Percentiles rank a stretch among this genome's conserved stretches.
Conservation (phyloP, 2,888 invertebrate genomes). For the Eurytoma californica region DNA sequence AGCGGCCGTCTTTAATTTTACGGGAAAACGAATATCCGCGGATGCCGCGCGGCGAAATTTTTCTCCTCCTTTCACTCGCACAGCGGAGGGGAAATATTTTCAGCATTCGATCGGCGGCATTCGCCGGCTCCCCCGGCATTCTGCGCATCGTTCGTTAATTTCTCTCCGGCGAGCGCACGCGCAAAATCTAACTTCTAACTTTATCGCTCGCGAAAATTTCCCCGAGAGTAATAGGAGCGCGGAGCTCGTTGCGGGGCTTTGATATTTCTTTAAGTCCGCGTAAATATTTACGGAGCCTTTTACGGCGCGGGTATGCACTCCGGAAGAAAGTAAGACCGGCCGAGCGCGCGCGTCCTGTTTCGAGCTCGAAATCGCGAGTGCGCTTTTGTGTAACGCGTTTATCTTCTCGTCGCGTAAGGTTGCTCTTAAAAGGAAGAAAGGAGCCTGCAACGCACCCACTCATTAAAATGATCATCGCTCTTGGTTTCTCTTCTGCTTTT, state of each 20-base stretch:
- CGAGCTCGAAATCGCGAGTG: conserved; percentile 47
- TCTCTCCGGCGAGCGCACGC: too few relatives aligned
- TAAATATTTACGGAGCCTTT: conserved; percentile 52
- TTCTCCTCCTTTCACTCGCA: too few relatives aligned
- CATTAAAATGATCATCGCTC: conserved; percentile 27
- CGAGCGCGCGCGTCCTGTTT: conserved; percentile 10
- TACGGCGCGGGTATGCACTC: conserved; percentile 6
- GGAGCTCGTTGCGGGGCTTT: background rate
- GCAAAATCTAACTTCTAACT: too few relatives aligned
- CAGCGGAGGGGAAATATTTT: too few relatives aligned
- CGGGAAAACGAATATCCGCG: background rate
- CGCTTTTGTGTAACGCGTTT: conserved; percentile 50
- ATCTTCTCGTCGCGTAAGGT: conserved; percentile 33
- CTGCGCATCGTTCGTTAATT: too few relatives aligned
- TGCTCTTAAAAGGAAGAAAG: conserved; percentile 38
- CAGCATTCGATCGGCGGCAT: too few relatives aligned
- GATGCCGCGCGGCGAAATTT: too few relatives aligned
- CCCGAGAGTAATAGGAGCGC: too few relatives aligned
- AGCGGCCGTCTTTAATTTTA: background rate
- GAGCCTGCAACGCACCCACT: background rate
- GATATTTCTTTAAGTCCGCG: conserved; percentile 35
- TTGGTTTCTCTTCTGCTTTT: conserved; percentile 37
- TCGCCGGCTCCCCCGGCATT: too few relatives aligned
- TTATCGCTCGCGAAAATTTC: too few relatives aligned
- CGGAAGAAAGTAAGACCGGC: conserved; percentile 12